phyloP scores from a whole-genome alignment of 2,888 invertebrate genomes.

The Leptogaster cylindrica region DNA sequence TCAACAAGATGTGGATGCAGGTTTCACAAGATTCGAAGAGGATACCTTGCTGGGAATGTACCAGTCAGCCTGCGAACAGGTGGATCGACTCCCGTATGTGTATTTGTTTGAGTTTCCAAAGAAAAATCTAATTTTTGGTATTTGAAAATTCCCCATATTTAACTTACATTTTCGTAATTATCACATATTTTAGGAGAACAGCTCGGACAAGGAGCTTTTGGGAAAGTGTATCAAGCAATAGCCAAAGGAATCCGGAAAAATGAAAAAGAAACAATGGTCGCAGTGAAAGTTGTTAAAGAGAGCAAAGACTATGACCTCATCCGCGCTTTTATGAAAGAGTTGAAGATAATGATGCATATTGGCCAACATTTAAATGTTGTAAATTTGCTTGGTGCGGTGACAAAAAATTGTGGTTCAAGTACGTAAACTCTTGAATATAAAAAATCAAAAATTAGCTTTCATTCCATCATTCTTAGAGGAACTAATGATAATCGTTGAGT shows the following conservation, averaged over 20 bases:
- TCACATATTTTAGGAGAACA: constrained; percentile 72
- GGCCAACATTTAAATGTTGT: constrained; percentile 95
- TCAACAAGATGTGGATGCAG: too few relatives aligned
- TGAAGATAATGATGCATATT: constrained; percentile 95
- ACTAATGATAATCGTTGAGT: constrained; percentile 91
- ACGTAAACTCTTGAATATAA: constrained; percentile 58
- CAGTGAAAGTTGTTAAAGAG: constrained; percentile 94
- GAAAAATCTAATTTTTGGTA: constrained; percentile 79
- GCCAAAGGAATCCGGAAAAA: constrained; percentile 80
- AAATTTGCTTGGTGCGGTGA: constrained; percentile 92
- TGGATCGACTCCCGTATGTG: constrained; percentile 91
- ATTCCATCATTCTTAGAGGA: constrained; percentile 69
- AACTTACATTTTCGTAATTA: not conserved
- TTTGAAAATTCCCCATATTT: not conserved
- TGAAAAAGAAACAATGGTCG: constrained; percentile 80
- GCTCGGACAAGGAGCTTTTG: constrained; percentile 93
- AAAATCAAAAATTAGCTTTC: not conserved
- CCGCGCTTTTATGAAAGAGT: constrained; percentile 86
- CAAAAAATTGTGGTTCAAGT: constrained; percentile 89
- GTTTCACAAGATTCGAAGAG: constrained; percentile 78
- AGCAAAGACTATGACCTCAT: constrained; percentile 79
- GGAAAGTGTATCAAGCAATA: constrained; percentile 89
- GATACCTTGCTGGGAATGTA: constrained; percentile 82
- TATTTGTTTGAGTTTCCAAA: constrained; percentile 88
- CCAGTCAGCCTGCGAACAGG: constrained; percentile 91